These are phyloP conservation scores for Loris lydekkerianus DNA, from an alignment of 2,797 vertebrate genomes.

Conservation along the genomic window DNA sequence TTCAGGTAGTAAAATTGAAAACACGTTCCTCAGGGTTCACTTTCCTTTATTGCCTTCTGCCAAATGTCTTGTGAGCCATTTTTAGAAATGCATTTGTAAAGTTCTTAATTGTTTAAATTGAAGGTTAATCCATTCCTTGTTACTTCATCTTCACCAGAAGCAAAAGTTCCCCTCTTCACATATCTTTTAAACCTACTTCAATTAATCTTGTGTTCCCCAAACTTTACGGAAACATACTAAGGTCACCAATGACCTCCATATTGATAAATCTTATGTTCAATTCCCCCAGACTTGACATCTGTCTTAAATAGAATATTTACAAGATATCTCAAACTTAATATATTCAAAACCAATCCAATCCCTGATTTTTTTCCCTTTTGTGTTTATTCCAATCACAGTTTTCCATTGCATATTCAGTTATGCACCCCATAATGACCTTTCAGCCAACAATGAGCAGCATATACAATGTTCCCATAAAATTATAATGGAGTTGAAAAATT, in stretches of 20 bases:
- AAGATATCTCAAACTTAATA: background rate
- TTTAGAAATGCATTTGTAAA: background rate
- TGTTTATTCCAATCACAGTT: background rate
- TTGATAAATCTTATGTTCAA: background rate
- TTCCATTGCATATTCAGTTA: background rate
- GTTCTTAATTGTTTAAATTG: background rate
- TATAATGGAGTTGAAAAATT: background rate
- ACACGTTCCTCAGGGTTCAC: background rate
- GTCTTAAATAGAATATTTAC: background rate
- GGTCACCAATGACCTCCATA: background rate
- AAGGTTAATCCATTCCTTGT: background rate
- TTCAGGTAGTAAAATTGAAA: background rate
- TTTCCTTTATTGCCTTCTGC: background rate
- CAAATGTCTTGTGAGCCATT: background rate
- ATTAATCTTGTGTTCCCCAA: background rate
- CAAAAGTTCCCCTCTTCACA: background rate
- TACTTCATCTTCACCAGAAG: background rate
- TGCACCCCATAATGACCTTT: background rate
- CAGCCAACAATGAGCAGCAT: background rate
- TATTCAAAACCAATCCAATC: background rate
- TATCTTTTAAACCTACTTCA: background rate
- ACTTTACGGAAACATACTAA: background rate
- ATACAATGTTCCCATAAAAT: background rate
- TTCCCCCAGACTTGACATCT: background rate
- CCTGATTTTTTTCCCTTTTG: background rate